Base-by-base conservation (phyloP, 2,113 vertebrate species). In the Axis porcinus region DNA sequence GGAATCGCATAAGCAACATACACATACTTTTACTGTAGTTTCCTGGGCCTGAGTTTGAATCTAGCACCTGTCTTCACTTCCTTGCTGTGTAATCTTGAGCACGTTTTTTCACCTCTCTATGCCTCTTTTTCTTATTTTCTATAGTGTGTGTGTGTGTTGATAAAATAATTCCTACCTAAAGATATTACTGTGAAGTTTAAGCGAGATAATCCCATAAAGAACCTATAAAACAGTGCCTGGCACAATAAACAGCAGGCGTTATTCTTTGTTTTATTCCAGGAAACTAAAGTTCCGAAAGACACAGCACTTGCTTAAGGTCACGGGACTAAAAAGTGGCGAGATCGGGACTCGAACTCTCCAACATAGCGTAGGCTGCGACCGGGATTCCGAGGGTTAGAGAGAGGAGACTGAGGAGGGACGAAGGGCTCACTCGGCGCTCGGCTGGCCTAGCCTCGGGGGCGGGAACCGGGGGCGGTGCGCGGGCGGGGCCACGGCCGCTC, bases 381-480 rank as follows among this genome's bases (percentile, higher is more conserved):
- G 47, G 23, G 40, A 78, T 17, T 45, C 43, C 2, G 27, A 33
- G 36, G n/a, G 82, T 27, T 55, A 9, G 74, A 52, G 36, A 33
- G 43, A 21, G 82, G 50, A 52, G 14, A 21, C 30, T 1, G 60
- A 55, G 86, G 13, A 0, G 21, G 23, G 83, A 21, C 40, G 60
- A 7, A 47, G 79, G 70, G 86, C 55, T 2, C 57, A 47, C 96
- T 98, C 98, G 95, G 94, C 50, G 91, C 89, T 98, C 98, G 12
- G 67, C 97, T 98, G 96, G 94, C 58, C 90, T 62, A 1, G 97
- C 90, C 98, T 98, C 54, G 23, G 84, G 83, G 91, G 58, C 64
- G 57, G 92, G 79, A n/a, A 4, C 43, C 21, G 6, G 25, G 86
- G 91, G 62, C 40, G 86, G 89, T 9, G 78, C n/a, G 54, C 2